Evolutionary conservation across 1,140 invertebrate genomes (phyloP), one percentile per base, ranked within the genome.

Genomic region (Aphidius ervi): DNA sequence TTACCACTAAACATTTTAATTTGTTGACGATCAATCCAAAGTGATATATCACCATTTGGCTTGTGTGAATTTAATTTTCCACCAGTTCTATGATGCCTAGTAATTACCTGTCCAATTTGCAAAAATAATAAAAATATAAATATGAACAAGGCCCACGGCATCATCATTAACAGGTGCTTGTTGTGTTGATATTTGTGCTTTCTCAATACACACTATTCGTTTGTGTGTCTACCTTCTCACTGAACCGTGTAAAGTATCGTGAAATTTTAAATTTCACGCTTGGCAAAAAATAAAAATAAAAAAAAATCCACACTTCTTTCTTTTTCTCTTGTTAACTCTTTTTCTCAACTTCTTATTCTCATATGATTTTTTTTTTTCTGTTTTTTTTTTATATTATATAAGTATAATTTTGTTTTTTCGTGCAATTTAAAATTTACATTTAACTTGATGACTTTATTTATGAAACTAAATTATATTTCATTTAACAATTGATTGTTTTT

Each of bases 21-120:
- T 81, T 93, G 91, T 65, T 91, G 88, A 67, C 91, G 87, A 73
- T 92, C 90, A 67, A 94, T 93, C 91, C 91, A 94, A 40, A 94
- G 80, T 39, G 90, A 91, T 46, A 94, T 83, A 74, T 91, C 89
- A 48, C 84, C 84, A 65, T 70, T 67, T 46, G 74, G 75, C 62
- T 76, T 75, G 60, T 76, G 72, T 40, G 67, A 71, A 61, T 71
- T 74, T 31, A 2, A 2, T 3, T 31, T 31, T 3, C 23, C 23
- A 54, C 74, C 72, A 16, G 65, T 31, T 31, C 2, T 31, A 65
- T 76, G 72, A 56, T 77, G 75, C 41, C 72, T 70, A 39, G 73
- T 70, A 42, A 62, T 63, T 20, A 64, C 69, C 52, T 50, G 53
- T 54, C 62, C 65, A 56, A 64, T 61, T 59, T 65, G 65, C 58